Base-by-base conservation (phyloP, 2,888 invertebrate genomes). In the Chrysolina oricalcia region DNA sequence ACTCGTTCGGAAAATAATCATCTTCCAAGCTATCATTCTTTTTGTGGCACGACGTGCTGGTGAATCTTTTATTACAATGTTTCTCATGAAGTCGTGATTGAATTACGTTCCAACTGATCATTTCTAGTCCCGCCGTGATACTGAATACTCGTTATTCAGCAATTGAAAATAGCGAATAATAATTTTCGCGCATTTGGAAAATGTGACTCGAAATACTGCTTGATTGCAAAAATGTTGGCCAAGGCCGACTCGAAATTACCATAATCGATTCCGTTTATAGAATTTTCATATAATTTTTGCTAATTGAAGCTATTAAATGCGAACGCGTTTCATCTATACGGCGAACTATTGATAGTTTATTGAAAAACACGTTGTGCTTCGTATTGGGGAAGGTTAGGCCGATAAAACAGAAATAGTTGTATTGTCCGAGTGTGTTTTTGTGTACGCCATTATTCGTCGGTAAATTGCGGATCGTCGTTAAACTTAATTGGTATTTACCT, bases 231-330 rank as follows among this genome's bases (percentile, higher is more conserved):
- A 59, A 59, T 27, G n/a, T 59, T 59, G 75, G 75, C 74, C 74
- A 76, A 78, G 78, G 75, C 21, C 70, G 70, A 64, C 64, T 64
- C 66, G 23, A 62, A 70, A 76, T 75, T 78, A 64, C 67, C 67
- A 67, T 69, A 78, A 74, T 72, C 72, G 74, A 74, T 74, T 78
- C 74, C 53, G 65, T 65, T 63, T 63, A 41, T 48, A 64, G 69
- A 43, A 70, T 70, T 74, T 74, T 74, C 66, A 74, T 21, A 65
- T 74, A 66, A 70, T 70, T 74, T 74, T 74, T 74, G 66, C 70
- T 66, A 74, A 74, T 74, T 74, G 66, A 59, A 48, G n/a, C 56
- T 65, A 50, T 74, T 59, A 50, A 64, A 65, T 56, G 41, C 46
- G 48, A 66, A 56, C 59, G 64, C 17, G 15, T 59, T 59, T 70